Evolutionary conservation across 2,113 vertebrate species (phyloP).

Genomic region (Paratilapia polleni): DNA sequence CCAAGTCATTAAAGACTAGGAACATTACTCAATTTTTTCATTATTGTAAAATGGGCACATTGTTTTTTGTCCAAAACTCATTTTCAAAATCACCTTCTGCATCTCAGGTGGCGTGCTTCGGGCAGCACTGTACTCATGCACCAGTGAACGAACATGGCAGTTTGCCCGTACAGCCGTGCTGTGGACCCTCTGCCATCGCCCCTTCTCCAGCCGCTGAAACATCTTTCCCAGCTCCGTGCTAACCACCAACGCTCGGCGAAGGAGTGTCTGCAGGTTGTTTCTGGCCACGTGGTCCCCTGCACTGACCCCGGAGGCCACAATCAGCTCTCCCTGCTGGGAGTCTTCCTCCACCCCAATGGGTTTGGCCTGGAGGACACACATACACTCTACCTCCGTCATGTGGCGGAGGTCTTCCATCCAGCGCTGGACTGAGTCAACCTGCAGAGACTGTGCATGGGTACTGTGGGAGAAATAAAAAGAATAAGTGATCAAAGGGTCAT

Average conservation of each 20-base stretch:
- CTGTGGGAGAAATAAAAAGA: constrained; percentile 19
- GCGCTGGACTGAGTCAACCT: constrained; percentile 95
- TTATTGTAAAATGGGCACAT: neutral
- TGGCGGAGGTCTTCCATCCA: constrained; percentile 98
- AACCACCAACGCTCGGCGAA: constrained; percentile 92
- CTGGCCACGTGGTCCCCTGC: constrained; percentile 75
- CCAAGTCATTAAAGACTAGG: neutral
- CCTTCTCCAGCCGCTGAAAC: constrained; percentile 92
- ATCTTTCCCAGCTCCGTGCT: constrained; percentile 94
- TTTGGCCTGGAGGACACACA: constrained; percentile 97
- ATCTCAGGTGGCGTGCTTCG: constrained; percentile 84
- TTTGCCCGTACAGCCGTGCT: constrained; percentile 90
- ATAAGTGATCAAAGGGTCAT: neutral
- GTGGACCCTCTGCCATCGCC: constrained; percentile 92
- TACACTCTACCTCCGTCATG: constrained; percentile 98
- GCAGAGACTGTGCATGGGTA: constrained; percentile 87
- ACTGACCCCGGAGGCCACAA: constrained; percentile 78
- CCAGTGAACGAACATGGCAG: constrained; percentile 91
- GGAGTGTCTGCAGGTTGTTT: constrained; percentile 89
- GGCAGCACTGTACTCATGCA: constrained; percentile 86
- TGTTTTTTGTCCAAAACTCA: neutral
- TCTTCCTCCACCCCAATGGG: constrained; percentile 93
- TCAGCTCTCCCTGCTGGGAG: constrained; percentile 84
- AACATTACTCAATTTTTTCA: neutral
- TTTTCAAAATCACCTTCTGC: constrained; percentile 83